phyloP scores from a whole-genome alignment of 1,140 invertebrate genomes.

The Monomorium pharaonis region DNA sequence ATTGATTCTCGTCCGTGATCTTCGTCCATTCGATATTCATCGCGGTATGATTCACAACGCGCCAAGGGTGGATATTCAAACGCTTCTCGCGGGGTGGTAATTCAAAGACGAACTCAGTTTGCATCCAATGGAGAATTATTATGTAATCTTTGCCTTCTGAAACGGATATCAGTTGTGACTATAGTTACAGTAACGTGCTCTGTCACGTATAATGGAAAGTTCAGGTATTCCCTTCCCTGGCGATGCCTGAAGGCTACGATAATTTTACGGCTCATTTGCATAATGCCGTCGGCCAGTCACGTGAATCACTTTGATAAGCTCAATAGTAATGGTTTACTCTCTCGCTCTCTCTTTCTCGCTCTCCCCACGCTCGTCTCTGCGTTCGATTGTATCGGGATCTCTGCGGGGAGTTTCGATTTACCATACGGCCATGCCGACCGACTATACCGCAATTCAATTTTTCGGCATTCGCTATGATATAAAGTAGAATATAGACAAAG shows the following conservation, averaged over 20 bases:
- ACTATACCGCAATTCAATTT: constrained; percentile 38
- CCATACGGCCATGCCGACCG: background rate
- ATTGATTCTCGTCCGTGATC: background rate
- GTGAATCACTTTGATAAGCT: constrained; percentile 73
- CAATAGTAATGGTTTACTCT: constrained; percentile 70
- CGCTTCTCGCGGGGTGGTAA: background rate
- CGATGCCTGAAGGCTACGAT: constrained; percentile 64
- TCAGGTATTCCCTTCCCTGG: constrained; percentile 49
- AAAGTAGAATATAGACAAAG: constrained; percentile 25
- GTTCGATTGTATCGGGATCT: constrained; percentile 44
- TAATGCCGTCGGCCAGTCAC: constrained; percentile 64
- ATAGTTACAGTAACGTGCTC: constrained; percentile 16
- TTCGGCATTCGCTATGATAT: constrained; percentile 33
- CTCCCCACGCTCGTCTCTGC: constrained; percentile 34
- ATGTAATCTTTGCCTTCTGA: constrained; percentile 43
- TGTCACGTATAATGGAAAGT: constrained; percentile 59
- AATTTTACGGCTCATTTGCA: constrained; percentile 72
- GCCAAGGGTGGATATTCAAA: background rate
- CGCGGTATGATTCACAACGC: background rate
- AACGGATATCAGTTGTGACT: constrained; percentile 29
- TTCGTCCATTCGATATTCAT: background rate
- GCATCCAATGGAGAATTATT: constrained; percentile 34
- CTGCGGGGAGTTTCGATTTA: constrained; percentile 38
- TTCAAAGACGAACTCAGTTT: constrained; percentile 35
- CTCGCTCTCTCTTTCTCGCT: background rate